phyloP scores from a whole-genome alignment of 2,113 vertebrate species.

The Ammodytes dubius region DNA sequence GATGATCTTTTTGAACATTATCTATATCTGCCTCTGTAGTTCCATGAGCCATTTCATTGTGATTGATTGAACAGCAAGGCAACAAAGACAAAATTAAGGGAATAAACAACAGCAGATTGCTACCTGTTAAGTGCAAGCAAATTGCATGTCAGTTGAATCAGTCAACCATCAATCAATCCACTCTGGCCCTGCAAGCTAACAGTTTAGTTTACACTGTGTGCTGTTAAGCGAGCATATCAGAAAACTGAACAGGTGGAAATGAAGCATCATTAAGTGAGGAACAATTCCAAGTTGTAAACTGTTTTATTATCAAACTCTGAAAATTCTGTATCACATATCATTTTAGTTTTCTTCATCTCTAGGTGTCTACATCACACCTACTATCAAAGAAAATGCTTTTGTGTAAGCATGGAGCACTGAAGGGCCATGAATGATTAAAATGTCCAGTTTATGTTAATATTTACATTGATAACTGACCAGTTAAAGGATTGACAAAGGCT shows the following conservation, averaged over 20 bases:
- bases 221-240: neutral
- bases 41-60: neutral
- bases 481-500: neutral
- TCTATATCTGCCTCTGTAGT: neutral
- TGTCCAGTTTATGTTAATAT: neutral
- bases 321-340: neutral
- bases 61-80: neutral
- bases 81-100: neutral
- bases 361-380: neutral
- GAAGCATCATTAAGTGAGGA: no score
- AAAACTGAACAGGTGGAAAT: neutral
- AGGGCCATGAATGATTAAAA: neutral
- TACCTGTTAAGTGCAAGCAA: neutral
- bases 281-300: neutral
- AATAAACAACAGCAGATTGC: neutral
- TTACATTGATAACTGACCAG: neutral
- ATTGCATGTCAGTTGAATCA: neutral
- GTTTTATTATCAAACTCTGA: neutral
- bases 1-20: fast-evolving
- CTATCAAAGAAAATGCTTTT: neutral
- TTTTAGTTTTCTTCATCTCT: neutral
- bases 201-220: neutral
- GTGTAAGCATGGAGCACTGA: neutral
- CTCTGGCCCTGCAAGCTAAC: neutral
- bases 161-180: neutral